Conservation (phyloP, 2,888 invertebrate species). For the Hydroisotoma schaefferi region DNA sequence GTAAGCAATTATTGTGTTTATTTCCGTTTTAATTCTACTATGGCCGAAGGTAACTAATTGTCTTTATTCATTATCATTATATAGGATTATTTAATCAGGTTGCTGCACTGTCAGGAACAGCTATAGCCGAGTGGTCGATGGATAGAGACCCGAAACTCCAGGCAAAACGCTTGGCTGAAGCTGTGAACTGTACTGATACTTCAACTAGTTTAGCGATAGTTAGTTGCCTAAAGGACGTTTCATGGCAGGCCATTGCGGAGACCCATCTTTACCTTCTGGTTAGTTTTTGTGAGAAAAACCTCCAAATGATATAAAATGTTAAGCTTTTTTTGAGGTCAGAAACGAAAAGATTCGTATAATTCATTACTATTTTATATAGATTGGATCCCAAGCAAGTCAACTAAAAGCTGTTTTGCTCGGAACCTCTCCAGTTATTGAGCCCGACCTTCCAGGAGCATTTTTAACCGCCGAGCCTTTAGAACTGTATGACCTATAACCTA, state of each 20-base stretch:
- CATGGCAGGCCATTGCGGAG: not conserved
- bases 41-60: not conserved
- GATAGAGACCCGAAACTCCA: conserved; percentile 5
- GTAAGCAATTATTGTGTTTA: conserved; percentile 3
- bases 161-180: not conserved
- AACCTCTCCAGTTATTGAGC: conserved; percentile 30
- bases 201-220: not conserved
- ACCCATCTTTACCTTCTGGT: conserved; percentile 1
- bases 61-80: not conserved
- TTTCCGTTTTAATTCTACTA: not conserved
- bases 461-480: too few species aligned
- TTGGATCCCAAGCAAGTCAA: not conserved
- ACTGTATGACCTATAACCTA: too few species aligned
- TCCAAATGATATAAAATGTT: too few species aligned
- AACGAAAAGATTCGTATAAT: too few species aligned
- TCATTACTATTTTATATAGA: not conserved
- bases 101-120: conserved; percentile 29
- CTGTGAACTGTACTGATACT: not conserved
- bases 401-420: conserved; percentile 20
- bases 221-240: not conserved
- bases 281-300: too few species aligned
- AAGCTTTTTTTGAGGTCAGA: not conserved
- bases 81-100: conserved; percentile 26
- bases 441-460: conserved; percentile 35
- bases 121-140: conserved; percentile 38